Evolutionary conservation across 2,888 invertebrate species (phyloP).

Genomic region (Caenorhabditis becei): DNA sequence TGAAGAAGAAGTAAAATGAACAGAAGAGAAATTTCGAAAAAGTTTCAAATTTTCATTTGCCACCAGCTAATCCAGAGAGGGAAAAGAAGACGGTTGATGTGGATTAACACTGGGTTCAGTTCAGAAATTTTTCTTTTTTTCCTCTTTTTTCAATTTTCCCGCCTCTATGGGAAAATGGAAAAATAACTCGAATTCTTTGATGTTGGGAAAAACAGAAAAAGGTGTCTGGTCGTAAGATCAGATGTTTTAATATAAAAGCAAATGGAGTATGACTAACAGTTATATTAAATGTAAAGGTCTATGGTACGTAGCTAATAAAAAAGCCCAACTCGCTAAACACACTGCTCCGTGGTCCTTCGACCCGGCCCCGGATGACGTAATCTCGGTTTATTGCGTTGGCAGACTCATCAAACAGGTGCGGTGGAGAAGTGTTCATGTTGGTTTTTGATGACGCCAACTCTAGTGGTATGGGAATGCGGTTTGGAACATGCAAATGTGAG

Average conservation of each 20-base stretch:
- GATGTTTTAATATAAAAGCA: no score
- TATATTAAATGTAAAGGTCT: conserved; percentile 13
- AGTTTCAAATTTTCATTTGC: conserved; percentile 23
- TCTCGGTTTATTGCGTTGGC: conserved; percentile 39
- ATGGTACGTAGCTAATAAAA: conserved; percentile 30
- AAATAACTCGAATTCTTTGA: neutral
- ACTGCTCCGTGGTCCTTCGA: conserved; percentile 33
- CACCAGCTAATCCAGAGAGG: conserved; percentile 31
- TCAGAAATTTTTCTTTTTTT: neutral
- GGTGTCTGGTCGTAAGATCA: neutral
- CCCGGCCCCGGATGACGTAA: conserved; percentile 43
- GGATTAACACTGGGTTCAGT: conserved; percentile 36
- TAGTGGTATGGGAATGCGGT: conserved; percentile 10
- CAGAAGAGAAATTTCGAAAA: no score
- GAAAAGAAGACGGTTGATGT: conserved; percentile 33
- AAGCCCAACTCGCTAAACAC: conserved; percentile 41
- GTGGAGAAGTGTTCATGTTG: conserved; percentile 27
- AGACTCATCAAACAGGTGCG: conserved; percentile 59
- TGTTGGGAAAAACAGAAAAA: neutral
- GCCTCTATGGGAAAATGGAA: neutral
- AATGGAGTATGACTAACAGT: neutral
- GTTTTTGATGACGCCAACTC: conserved; percentile 29
- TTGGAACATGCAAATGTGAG: conserved; percentile 4
- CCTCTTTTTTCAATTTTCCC: neutral
- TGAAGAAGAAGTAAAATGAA: neutral